A percentile compares a stretch with the other conserved stretches of the same genome.
Conservation (phyloP, 2,888 invertebrate species). For the Stegana nigrithorax region DNA sequence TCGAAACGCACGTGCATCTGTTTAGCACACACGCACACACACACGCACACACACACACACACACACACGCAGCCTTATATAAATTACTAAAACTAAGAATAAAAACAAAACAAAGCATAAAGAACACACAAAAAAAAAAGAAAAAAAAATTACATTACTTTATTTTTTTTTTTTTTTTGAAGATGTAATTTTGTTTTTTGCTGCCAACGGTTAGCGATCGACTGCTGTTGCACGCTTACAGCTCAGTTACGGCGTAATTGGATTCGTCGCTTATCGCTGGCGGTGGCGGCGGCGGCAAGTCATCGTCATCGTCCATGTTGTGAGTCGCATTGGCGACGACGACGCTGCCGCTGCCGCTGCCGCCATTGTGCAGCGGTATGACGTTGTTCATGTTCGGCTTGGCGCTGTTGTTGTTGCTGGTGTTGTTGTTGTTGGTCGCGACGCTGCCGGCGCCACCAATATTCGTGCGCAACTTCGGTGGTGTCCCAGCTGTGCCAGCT, state of each 20-base stretch:
- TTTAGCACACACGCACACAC: not conserved
- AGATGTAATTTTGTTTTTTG: not conserved
- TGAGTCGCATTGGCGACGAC: too few species aligned
- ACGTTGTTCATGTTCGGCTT: conserved; percentile 38
- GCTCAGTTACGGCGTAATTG: conserved; percentile 69
- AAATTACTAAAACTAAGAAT: too few species aligned
- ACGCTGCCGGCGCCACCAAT: conserved; percentile 14
- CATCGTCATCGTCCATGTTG: conserved; percentile 59
- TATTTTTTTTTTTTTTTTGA: too few species aligned
- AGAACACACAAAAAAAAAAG: too few species aligned
- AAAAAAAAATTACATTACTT: too few species aligned
- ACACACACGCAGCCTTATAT: too few species aligned
- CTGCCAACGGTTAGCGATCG: not conserved
- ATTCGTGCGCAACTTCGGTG: conserved; percentile 32
- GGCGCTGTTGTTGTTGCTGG: conserved; percentile 38
- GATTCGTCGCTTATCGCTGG: conserved; percentile 68
- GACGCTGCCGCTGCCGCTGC: conserved; percentile 27
- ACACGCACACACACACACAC: not conserved
- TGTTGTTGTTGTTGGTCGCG: conserved; percentile 35
- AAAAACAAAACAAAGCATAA: too few species aligned
- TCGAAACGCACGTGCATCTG: not conserved
- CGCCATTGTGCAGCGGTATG: conserved; percentile 47
- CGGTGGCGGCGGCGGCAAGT: conserved; percentile 64
- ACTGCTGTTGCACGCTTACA: conserved; percentile 50
- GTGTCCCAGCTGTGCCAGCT: conserved; percentile 35